These are phyloP conservation scores for Fissipunctia ypsillon DNA, from an alignment of 2,888 invertebrate genomes.

Conservation along the genomic window DNA sequence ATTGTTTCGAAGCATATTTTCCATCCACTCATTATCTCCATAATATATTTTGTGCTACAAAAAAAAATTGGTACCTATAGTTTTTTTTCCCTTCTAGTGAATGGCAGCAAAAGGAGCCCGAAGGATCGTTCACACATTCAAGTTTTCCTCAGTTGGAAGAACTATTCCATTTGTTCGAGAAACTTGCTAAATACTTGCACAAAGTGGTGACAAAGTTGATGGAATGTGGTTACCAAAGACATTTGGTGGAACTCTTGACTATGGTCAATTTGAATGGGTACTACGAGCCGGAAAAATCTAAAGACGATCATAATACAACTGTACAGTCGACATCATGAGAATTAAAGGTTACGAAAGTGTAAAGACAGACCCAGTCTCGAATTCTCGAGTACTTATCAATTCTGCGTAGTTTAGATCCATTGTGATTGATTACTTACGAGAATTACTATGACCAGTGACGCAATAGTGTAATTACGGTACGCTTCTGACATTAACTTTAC, in stretches of 20 bases:
- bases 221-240: constrained; percentile 92
- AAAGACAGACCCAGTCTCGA: neutral
- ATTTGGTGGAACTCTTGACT: constrained; percentile 92
- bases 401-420: constrained; percentile 10
- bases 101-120: constrained; percentile 89
- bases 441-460: constrained; percentile 3
- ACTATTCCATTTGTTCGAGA: constrained; percentile 91
- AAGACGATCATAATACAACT: constrained; percentile 75
- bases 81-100: constrained; percentile 83
- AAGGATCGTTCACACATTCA: constrained; percentile 89
- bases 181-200: constrained; percentile 91
- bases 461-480: constrained; percentile 16
- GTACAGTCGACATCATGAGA: constrained; percentile 64
- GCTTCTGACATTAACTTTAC: neutral
- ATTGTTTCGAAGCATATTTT: neutral
- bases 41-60: neutral
- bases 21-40: neutral
- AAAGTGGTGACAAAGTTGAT: constrained; percentile 91
- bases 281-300: constrained; percentile 84
- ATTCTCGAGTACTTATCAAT: constrained; percentile 3
- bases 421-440: constrained; percentile 6
- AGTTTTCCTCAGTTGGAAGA: constrained; percentile 90
- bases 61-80: too few relatives aligned
- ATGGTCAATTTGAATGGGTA: constrained; percentile 92
- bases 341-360: constrained; percentile 9